Evolutionary conservation across 2,888 invertebrate genomes (phyloP), one percentile per base, ranked within the genome.

Genomic region (Nomada flava): DNA sequence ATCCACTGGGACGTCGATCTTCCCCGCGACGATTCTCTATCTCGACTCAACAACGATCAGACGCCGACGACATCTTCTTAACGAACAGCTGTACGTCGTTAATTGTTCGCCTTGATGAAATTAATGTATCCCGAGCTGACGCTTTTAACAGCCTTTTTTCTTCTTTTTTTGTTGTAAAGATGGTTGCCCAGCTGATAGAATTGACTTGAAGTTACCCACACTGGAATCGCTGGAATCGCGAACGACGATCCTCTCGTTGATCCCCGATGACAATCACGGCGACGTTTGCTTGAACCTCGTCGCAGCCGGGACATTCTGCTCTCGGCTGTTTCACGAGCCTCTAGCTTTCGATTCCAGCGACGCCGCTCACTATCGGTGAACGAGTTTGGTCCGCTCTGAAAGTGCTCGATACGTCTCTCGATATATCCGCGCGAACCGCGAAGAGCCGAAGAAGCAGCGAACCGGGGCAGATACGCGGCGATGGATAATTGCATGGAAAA

Each of bases 91-190:
- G 52, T 73, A 69, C 72, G 50, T 70, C 79, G 79, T 83, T 77
- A 44, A 26, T 69, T 36, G 50, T 11, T 68, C 76, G 73, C 80
- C 65, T 57, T 69, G 84, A 76, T 76, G 82, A 85, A 79, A 83
- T 78, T 83, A 75, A 78, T 88, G 75, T 80, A 82, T 88, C 84
- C 86, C 80, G 84, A 88, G 86, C 82, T 79, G 84, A 79, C 65
- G 79, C 79, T 72, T 76, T 79, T 80, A 71, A 83, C 83, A 88
- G 88, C 83, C 79, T 78, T 85, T 82, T 52, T 42, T 59, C 13
- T 75, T 85, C 63, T 18, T 36, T 10, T n/a, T 36, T 26, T 47
- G 20, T 57, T 4, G 15, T 62, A 71, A 29, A 86, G 86, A 85
- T 77, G 82, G 77, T 88, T 83, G 83, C 65, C 86, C 88, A 83